Evolutionary conservation across 2,888 invertebrate species (phyloP), one percentile per base, ranked within the genome.

Genomic region (Watsonalla binaria): DNA sequence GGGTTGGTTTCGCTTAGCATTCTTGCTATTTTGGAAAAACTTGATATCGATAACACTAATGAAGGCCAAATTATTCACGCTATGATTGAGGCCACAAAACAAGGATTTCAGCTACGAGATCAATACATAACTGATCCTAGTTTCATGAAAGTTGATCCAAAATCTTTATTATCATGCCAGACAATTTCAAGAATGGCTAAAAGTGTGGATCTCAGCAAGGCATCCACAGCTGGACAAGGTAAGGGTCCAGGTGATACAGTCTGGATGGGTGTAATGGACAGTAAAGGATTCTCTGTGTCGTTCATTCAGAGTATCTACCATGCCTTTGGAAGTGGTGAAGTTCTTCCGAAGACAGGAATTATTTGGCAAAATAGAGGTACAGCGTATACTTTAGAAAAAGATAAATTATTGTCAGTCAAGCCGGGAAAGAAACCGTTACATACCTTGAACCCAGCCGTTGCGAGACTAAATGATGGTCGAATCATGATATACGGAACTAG

Each of bases 231-330:
- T 42, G 78, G 70, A 37, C 65, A 71, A 47, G 79, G 78, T 0
- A 79, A 76, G 62, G 85, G 84, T 1, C 70, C 80, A 4, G 88
- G 86, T 6, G 90, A 89, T 55, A 90, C 90, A 11, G 66, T 90
- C 54, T 90, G 90, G 90, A 76, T 90, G 76, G 90, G 89, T 9
- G 76, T 78, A 8, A 88, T 89, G 86, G 90, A 90, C 58, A 75
- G 59, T 48, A 84, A 80, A 68, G 90, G 90, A 0, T 90, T 81
- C 67, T 87, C 86, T 11, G 86, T 90, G 46, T 89, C 89, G 46
- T 90, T 84, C 60, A 90, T 90, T 61, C 90, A 90, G 65, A 90
- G 90, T 53, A 56, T 80, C 56, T 90, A 84, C 58, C 74, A 81
- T 56, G 52, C 57, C 11, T 90, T 80, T 59, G 90, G 90, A 0